Evolutionary conservation across 2,797 vertebrate genomes (phyloP).

Genomic region (Hybognathus amarus): DNA sequence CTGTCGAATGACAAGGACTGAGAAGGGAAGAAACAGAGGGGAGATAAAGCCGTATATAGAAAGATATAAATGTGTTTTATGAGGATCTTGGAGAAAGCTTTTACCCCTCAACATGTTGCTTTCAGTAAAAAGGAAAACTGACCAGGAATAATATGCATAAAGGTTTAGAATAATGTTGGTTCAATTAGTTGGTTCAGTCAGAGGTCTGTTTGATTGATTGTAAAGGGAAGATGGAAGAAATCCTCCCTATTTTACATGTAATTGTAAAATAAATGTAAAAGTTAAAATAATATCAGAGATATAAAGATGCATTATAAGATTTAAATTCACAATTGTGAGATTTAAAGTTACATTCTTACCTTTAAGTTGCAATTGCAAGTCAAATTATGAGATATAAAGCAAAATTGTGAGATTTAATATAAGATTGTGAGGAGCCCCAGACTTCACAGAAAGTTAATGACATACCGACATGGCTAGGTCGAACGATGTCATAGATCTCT

Average conservation of each 20-base stretch:
- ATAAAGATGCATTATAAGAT: background rate
- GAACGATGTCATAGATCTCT: no score
- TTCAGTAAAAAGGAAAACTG: background rate
- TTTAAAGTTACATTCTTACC: background rate
- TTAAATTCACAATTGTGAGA: background rate
- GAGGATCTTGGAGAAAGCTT: background rate
- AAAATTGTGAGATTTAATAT: background rate
- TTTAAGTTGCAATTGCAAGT: background rate
- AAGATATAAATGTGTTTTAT: slow-evolving; percentile 16
- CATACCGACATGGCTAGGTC: background rate
- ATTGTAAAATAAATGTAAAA: no score
- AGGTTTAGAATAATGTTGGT: background rate
- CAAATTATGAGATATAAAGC: background rate
- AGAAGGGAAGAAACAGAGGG: background rate
- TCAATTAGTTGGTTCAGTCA: background rate
- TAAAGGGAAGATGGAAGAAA: no score
- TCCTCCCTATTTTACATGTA: no score
- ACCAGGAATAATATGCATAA: background rate
- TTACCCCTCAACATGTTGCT: slow-evolving; percentile 5
- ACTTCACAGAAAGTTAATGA: background rate
- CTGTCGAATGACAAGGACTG: slow-evolving; percentile 22
- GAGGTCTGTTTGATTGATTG: background rate
- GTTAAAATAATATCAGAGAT: no score
- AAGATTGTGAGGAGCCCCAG: background rate
- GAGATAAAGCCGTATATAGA: slow-evolving; percentile 3